These are phyloP conservation scores for Xiphophorus couchianus DNA, from an alignment of 2,113 vertebrate genomes.

Conservation along the genomic window DNA sequence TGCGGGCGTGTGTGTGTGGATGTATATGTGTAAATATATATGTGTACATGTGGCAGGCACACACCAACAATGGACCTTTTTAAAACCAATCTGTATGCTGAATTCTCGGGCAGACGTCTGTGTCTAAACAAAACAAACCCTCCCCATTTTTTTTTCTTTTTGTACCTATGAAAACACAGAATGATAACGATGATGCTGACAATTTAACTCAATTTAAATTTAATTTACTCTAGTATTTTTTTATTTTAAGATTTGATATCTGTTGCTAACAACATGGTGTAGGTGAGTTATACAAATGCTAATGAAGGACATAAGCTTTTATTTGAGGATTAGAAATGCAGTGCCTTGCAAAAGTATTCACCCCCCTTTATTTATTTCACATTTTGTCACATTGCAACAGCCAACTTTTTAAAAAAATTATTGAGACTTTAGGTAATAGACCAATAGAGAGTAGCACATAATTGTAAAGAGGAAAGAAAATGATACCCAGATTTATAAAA, in stretches of 20 bases:
- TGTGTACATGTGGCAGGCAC: constrained; percentile 81
- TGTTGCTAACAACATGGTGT: constrained; percentile 35
- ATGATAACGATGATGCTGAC: constrained; percentile 23
- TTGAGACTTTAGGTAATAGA: not conserved
- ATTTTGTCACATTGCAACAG: not conserved
- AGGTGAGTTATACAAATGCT: constrained; percentile 21
- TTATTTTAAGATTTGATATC: constrained; percentile 17
- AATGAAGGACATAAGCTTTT: constrained; percentile 26
- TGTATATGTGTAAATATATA: constrained; percentile 79
- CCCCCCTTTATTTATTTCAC: not conserved
- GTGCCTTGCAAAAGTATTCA: not conserved
- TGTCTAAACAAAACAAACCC: constrained; percentile 39
- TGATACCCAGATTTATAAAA: not conserved
- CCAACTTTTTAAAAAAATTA: not conserved
- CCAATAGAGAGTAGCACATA: not conserved
- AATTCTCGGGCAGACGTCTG: constrained; percentile 60
- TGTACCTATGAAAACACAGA: constrained; percentile 27
- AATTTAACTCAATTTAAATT: constrained; percentile 22
- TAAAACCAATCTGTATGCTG: constrained; percentile 72
- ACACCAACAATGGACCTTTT: constrained; percentile 77
- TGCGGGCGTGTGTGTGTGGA: constrained; percentile 50
- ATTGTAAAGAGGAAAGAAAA: not conserved
- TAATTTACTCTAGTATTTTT: constrained; percentile 34
- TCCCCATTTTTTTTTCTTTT: constrained; percentile 35
- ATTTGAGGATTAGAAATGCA: constrained; percentile 26